phyloP scores from a whole-genome alignment of 2,113 vertebrate species.

The Apodemus speciosus region DNA sequence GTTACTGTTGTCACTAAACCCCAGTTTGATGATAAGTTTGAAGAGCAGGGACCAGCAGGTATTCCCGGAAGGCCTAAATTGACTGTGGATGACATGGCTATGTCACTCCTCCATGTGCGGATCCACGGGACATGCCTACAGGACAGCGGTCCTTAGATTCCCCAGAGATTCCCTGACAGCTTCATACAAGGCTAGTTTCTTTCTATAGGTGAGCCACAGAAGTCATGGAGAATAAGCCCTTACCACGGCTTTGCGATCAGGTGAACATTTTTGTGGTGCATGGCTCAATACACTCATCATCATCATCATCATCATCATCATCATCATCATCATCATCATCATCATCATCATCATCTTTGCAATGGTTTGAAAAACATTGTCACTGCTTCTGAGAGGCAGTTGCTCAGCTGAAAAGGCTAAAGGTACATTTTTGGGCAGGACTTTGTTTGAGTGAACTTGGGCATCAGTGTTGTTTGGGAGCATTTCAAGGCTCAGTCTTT shows the following conservation, averaged over 20 bases:
- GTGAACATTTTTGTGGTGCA: not conserved
- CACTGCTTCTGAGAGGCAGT: not conserved
- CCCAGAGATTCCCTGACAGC: not conserved
- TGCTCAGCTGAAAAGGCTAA: not conserved
- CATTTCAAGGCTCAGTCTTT: constrained; percentile 29
- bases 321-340: too few relatives aligned
- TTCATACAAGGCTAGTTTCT: not conserved
- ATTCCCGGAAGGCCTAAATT: not conserved
- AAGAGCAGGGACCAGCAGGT: not conserved
- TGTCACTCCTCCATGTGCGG: not conserved
- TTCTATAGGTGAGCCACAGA: not conserved
- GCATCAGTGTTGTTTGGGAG: not conserved
- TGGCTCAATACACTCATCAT: not conserved
- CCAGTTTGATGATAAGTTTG: not conserved
- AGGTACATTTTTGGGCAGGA: constrained; percentile 1
- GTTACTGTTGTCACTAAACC: constrained; percentile 1
- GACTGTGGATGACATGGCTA: not conserved
- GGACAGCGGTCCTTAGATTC: not conserved
- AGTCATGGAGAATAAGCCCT: not conserved
- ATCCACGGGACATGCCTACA: not conserved
- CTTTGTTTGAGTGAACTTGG: not conserved
- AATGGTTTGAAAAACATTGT: not conserved
- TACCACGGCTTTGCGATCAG: not conserved
- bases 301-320: accelerated
- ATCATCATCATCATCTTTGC: not conserved